phyloP scores from a whole-genome alignment of 2,888 invertebrate species.

The Charanyca ferruginea region DNA sequence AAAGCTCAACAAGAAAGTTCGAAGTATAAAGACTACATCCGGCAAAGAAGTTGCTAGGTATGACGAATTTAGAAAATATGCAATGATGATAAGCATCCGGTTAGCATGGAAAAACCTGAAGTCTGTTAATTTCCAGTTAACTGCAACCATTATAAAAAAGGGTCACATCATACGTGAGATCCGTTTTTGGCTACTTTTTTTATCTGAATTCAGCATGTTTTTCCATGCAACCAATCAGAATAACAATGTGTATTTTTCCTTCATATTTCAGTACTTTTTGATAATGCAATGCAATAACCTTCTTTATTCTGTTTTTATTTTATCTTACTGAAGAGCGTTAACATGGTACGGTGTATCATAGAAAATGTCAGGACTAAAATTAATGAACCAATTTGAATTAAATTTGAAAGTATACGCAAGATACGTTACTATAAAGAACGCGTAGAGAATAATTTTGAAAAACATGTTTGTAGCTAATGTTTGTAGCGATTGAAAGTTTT shows the following conservation, averaged over 20 bases:
- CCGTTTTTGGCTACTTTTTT: constrained; percentile 1
- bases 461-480: too few species aligned
- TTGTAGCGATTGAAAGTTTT: too few species aligned
- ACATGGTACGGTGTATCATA: too few species aligned
- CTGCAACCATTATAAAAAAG: constrained; percentile 23
- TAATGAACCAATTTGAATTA: too few species aligned
- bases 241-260: constrained; percentile 7
- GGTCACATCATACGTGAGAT: constrained; percentile 14
- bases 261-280: background rate
- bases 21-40: constrained; percentile 33
- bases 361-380: too few species aligned
- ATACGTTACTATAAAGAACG: too few species aligned
- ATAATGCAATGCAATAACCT: background rate
- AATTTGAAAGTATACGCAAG: too few species aligned
- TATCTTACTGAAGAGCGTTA: too few species aligned
- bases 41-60: background rate
- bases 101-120: constrained; percentile 49
- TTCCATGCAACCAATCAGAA: background rate
- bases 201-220: constrained; percentile 6
- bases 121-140: constrained; percentile 20
- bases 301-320: too few species aligned
- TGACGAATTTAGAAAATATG: constrained; percentile 56
- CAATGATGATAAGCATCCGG: constrained; percentile 45
- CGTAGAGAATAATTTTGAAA: too few species aligned
- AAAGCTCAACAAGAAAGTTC: constrained; percentile 12